These are phyloP conservation scores for Sinosuthora webbiana DNA, from an alignment of 2,113 vertebrate species.

Conservation along the genomic window DNA sequence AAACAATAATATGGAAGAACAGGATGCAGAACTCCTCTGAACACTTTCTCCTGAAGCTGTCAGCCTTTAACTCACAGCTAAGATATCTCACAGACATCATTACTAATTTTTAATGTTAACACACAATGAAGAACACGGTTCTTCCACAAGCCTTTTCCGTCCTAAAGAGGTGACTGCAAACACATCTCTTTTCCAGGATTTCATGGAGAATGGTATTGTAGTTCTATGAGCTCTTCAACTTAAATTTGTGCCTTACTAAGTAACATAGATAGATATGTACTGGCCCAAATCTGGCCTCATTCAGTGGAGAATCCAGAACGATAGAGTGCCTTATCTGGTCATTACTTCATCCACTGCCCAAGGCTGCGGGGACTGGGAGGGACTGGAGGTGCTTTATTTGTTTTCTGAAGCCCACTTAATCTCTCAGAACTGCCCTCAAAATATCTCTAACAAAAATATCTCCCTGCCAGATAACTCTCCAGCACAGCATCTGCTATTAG, in stretches of 20 bases:
- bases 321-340: not conserved
- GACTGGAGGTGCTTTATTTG: not conserved
- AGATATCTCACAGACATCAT: not conserved
- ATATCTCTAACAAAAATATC: not conserved
- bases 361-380: not conserved
- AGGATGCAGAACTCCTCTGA: not conserved
- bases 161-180: not conserved
- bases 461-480: not conserved
- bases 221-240: not conserved
- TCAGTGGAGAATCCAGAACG: not conserved
- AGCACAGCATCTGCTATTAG: not conserved
- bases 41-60: not conserved
- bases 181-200: not conserved
- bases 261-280: not conserved
- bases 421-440: not conserved
- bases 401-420: not conserved
- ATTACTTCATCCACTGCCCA: not conserved
- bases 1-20: not conserved
- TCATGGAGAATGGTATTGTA: not conserved
- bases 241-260: not conserved
- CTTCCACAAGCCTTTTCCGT: not conserved
- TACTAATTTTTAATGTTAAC: not conserved
- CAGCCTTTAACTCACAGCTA: not conserved
- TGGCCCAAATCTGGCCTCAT: not conserved
- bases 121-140: not conserved